Evolutionary conservation across 2,888 invertebrate genomes (phyloP).

Genomic region (Hydroisotoma schaefferi): DNA sequence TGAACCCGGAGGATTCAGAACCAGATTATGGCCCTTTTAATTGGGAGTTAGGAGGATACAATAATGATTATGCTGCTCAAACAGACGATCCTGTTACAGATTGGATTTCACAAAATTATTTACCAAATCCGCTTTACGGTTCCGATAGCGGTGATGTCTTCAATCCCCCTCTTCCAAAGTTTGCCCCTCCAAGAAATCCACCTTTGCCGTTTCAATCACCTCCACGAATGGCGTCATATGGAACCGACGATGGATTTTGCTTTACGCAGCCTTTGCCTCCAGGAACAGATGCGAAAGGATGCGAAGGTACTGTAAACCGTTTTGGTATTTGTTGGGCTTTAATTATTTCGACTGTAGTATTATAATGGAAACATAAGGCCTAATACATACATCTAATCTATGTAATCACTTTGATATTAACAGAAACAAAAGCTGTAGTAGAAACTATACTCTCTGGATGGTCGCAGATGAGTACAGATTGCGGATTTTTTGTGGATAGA

Average conservation of each 20-base stretch:
- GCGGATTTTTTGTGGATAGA: not conserved
- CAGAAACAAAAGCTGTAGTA: not conserved
- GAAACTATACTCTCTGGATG: not conserved
- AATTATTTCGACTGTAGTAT: too few species aligned
- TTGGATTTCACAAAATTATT: too few species aligned
- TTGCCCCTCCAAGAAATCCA: slow-evolving; percentile 1
- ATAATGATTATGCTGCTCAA: too few species aligned
- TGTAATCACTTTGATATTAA: too few species aligned
- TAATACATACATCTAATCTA: not conserved
- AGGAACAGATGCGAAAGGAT: too few species aligned
- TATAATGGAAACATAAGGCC: not conserved
- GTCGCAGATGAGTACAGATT: not conserved
- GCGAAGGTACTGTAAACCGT: too few species aligned
- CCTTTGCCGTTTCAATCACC: not conserved
- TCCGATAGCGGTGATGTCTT: too few species aligned
- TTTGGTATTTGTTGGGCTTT: too few species aligned
- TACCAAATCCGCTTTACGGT: not conserved
- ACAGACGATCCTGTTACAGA: too few species aligned
- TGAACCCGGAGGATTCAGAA: too few species aligned
- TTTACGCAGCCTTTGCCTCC: not conserved
- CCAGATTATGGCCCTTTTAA: too few species aligned
- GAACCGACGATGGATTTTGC: not conserved
- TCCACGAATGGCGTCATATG: not conserved
- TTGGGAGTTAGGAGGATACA: too few species aligned
- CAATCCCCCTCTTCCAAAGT: not conserved